Conservation (phyloP, 2,797 vertebrate species). For the Streptopelia turtur region DNA sequence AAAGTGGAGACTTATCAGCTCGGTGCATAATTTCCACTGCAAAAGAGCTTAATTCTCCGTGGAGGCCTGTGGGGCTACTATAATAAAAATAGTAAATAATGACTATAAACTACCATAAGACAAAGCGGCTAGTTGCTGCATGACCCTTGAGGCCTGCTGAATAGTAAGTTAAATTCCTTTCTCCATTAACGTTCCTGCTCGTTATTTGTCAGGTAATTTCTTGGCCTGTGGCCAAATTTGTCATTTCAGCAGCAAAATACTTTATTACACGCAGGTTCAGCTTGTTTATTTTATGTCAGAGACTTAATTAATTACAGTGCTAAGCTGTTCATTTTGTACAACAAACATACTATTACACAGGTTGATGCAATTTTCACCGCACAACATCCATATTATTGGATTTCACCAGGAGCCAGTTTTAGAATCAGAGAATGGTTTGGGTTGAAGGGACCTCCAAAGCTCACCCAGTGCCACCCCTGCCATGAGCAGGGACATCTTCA, state of each 20-base stretch:
- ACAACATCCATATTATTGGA: background rate
- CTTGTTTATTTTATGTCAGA: slow-evolving; percentile 4
- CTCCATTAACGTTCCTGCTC: background rate
- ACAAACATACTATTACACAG: background rate
- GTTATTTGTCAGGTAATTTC: background rate
- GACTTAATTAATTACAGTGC: background rate
- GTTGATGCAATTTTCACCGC: background rate
- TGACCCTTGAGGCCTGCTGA: background rate
- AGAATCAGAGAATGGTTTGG: too few relatives aligned
- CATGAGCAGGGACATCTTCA: too few relatives aligned
- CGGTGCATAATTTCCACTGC: background rate
- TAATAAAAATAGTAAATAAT: slow-evolving; percentile 5
- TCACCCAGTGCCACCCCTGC: too few relatives aligned
- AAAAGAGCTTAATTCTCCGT: background rate
- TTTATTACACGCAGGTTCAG: background rate
- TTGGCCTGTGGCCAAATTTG: background rate
- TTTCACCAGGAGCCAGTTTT: background rate
- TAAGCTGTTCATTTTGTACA: background rate
- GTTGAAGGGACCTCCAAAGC: too few relatives aligned
- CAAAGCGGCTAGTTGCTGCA: background rate
- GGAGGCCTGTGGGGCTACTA: background rate
- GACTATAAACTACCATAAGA: background rate
- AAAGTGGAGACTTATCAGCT: background rate
- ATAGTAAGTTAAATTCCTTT: background rate
- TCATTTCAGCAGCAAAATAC: background rate